Percentiles rank a stretch among this genome's conserved stretches.
Evolutionary conservation across 2,888 invertebrate species (phyloP).

Genomic region (Apantesis nais): DNA sequence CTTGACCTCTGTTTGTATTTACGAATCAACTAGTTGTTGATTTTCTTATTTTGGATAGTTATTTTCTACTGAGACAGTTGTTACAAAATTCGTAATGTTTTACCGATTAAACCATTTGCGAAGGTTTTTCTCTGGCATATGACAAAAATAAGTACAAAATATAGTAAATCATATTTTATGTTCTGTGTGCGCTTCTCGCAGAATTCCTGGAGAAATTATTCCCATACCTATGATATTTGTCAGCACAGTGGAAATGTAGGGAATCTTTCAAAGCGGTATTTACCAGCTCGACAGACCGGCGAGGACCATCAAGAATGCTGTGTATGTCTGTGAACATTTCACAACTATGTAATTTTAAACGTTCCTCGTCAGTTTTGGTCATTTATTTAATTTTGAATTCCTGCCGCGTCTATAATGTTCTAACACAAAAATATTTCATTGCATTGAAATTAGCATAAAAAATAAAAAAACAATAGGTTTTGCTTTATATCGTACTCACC

Average conservation of each 20-base stretch:
- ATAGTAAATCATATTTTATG: slow-evolving; percentile 34
- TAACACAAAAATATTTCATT: slow-evolving; percentile 18
- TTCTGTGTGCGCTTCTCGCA: slow-evolving; percentile 33
- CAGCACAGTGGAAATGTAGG: slow-evolving; percentile 52
- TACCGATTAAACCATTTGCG: not conserved
- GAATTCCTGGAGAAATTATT: slow-evolving; percentile 34
- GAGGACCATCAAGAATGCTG: slow-evolving; percentile 47
- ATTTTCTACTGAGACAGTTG: not conserved
- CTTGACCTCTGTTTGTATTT: not conserved
- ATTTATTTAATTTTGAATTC: slow-evolving; percentile 41
- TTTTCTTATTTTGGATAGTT: slow-evolving; percentile 1
- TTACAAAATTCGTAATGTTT: not conserved
- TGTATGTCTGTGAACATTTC: slow-evolving; percentile 55
- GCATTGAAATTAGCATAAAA: not conserved
- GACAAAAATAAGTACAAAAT: slow-evolving; percentile 27
- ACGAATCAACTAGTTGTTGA: not conserved
- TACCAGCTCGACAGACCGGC: slow-evolving; percentile 30
- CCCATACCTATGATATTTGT: slow-evolving; percentile 32
- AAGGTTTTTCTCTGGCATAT: slow-evolving; percentile 10
- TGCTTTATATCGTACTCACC: not conserved
- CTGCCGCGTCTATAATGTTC: slow-evolving; percentile 9
- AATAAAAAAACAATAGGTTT: not conserved
- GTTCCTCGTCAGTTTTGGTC: slow-evolving; percentile 49
- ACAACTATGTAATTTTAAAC: slow-evolving; percentile 58
- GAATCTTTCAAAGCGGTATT: slow-evolving; percentile 63